Base-by-base conservation (phyloP, 2,113 vertebrate genomes). In the Aegithalos caudatus region DNA sequence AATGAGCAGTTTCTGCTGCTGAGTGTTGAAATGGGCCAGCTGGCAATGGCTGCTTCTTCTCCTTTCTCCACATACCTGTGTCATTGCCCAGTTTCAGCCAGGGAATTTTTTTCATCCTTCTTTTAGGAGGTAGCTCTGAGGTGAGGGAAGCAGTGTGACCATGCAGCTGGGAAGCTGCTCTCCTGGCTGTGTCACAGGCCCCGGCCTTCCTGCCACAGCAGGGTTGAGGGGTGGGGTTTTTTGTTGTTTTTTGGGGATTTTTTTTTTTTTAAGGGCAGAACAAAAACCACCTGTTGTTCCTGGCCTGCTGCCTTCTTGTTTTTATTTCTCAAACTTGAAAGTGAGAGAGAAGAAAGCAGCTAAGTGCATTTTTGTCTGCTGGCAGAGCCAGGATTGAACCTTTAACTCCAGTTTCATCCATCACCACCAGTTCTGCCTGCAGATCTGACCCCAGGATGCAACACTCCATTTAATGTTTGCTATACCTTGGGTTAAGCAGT, bases 251-350 rank as follows among this genome's bases (percentile, higher is more conserved):
- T 42, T 42, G 40, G 40, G 40, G 40, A n/a, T 28, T 51, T 27
- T 25, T 50, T 14, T 31, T 60, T 53, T 53, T 53, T 53, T 29
- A 33, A 67, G 51, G 27, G 25, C 29, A 48, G 87, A 92, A 60
- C 11, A 65, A 65, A 95, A 57, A 2, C 8, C 86, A 94, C 88
- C 92, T 92, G 69, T 81, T 5, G 1, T 60, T 95, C 35, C 56
- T 88, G 88, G 79, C 76, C 14, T 92, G 35, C 72, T 81, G 67
- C 64, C 57, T 20, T 31, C 72, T 93, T 81, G 29, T 0, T 92
- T 94, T 83, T 62, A 31, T 81, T 88, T 86, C 47, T 92, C 64
- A 72, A 6, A 80, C 56, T 78, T 80, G 11, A 61, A 85, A 77
- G 50, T 5, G 16, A 86, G 67, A 57, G 15, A 83, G 50, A 76